phyloP scores from a whole-genome alignment of 2,888 invertebrate genomes.

The Tachina fera region DNA sequence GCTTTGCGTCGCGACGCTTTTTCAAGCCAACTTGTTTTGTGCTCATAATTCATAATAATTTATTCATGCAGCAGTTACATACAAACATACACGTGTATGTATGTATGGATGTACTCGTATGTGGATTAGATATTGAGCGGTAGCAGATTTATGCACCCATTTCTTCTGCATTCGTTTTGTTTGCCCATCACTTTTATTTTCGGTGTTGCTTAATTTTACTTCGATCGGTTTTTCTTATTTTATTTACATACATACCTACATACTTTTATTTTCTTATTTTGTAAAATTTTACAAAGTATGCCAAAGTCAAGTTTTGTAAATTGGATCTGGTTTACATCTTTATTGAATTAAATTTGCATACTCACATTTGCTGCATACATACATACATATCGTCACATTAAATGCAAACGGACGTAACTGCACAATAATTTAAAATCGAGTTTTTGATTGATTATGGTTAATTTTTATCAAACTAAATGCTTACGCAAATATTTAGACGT shows the following conservation, averaged over 20 bases:
- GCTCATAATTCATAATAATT: too few species aligned
- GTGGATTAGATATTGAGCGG: neutral
- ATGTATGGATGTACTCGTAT: neutral
- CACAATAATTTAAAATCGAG: too few species aligned
- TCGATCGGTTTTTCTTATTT: constrained; percentile 18
- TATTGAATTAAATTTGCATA: neutral
- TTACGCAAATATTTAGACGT: too few species aligned
- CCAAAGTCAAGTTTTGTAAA: constrained; percentile 49
- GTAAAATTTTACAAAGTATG: constrained; percentile 32
- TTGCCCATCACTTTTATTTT: constrained; percentile 15
- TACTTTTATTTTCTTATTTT: constrained; percentile 1
- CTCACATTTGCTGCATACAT: neutral
- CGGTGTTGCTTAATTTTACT: constrained; percentile 38
- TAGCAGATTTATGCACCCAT: neutral
- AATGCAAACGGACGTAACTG: too few species aligned
- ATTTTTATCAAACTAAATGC: too few species aligned
- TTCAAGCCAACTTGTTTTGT: constrained; percentile 23
- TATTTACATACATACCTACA: too few species aligned
- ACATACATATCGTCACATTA: too few species aligned
- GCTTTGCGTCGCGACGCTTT: neutral
- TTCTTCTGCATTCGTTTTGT: neutral
- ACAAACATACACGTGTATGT: neutral
- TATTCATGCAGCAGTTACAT: neutral
- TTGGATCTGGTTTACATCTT: constrained; percentile 1
- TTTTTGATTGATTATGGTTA: too few species aligned